A percentile compares a stretch with the other conserved stretches of the same genome.
Evolutionary conservation across 2,113 vertebrate species (phyloP).

Genomic region (Platycercus adscitus): DNA sequence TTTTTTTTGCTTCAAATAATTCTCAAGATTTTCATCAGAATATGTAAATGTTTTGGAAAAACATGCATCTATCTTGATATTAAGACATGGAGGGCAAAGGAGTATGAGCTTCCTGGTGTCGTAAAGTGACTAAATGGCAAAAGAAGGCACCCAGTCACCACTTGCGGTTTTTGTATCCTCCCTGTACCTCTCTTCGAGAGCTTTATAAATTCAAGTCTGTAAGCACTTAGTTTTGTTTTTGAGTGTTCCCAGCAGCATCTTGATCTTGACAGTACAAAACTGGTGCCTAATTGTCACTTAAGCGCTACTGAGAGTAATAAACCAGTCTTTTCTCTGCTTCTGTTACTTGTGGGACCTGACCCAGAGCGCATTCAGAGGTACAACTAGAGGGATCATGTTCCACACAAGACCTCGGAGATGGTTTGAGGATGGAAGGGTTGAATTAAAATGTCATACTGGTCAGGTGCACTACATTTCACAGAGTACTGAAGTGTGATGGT

Average conservation of each 20-base stretch:
- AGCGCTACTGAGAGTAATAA: background rate
- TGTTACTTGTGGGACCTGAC: background rate
- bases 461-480: background rate
- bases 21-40: background rate
- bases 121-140: background rate
- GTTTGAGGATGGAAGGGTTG: background rate
- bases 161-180: background rate
- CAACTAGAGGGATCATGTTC: background rate
- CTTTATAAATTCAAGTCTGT: background rate
- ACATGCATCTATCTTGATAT: accelerated
- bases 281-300: background rate
- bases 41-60: background rate
- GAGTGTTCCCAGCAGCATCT: background rate
- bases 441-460: background rate
- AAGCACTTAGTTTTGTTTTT: background rate
- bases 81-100: background rate
- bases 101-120: background rate
- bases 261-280: background rate
- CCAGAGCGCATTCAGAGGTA: background rate
- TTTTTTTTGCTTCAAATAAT: background rate
- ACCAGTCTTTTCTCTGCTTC: background rate
- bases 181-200: background rate
- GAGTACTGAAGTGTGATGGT: background rate
- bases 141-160: background rate
- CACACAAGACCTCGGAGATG: background rate